phyloP scores from a whole-genome alignment of 2,888 invertebrate species.

The Drosophila fulvimacula region DNA sequence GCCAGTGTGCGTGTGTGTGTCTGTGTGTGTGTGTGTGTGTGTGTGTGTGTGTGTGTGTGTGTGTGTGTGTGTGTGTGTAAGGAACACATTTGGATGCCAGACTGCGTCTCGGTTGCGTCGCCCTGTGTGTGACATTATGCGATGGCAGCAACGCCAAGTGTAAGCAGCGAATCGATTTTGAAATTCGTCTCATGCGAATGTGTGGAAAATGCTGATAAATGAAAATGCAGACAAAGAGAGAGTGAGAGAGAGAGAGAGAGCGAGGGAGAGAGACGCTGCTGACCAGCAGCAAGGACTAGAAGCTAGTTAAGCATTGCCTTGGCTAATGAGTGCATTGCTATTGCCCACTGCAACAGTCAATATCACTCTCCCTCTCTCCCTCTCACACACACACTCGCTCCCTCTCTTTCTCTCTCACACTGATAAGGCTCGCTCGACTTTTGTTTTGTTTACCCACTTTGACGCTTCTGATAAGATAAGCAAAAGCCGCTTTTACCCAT shows the following conservation, averaged over 20 bases:
- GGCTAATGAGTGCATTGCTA: constrained; percentile 70
- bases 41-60: constrained; percentile 22
- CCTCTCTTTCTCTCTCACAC: constrained; percentile 17
- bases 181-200: constrained; percentile 81
- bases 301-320: constrained; percentile 34
- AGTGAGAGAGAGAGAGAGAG: neutral
- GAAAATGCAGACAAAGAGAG: constrained; percentile 11
- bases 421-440: constrained; percentile 54
- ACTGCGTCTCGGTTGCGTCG: constrained; percentile 68
- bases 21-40: constrained; percentile 15
- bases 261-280: neutral
- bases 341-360: neutral
- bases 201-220: constrained; percentile 82
- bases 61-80: constrained; percentile 25
- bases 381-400: neutral
- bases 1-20: constrained; percentile 20
- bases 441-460: constrained; percentile 57
- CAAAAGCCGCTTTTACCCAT: constrained; percentile 37
- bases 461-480: constrained; percentile 68
- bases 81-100: constrained; percentile 80
- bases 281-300: constrained; percentile 7
- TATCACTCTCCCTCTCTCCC: neutral
- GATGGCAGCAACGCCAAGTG: constrained; percentile 47
- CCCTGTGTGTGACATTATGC: constrained; percentile 78
- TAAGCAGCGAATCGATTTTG: constrained; percentile 78